Conservation (phyloP, 1,140 invertebrate genomes). For the Ruditapes philippinarum region DNA sequence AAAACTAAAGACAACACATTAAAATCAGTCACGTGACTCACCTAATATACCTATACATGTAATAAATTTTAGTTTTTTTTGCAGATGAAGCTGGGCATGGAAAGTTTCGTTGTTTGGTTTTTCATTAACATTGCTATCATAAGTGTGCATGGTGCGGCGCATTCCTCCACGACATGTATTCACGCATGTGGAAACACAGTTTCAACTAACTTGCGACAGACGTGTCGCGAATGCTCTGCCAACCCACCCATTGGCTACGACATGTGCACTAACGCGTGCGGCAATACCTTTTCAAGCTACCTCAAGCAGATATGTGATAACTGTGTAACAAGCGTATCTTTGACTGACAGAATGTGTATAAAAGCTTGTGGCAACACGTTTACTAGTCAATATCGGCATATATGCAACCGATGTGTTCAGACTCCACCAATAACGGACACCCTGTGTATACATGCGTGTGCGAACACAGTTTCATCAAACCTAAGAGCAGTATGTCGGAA, state of each 20-base stretch:
- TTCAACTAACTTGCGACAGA: background rate
- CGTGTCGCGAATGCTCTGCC: background rate
- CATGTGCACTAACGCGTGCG: constrained; percentile 2
- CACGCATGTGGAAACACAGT: constrained; percentile 40
- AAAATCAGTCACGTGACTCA: no score
- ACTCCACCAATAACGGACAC: background rate
- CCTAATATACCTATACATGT: no score
- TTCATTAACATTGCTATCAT: background rate
- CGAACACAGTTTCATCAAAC: background rate
- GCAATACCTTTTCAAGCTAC: background rate
- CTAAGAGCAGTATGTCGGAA: background rate
- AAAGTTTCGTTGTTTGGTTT: background rate
- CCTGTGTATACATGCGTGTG: background rate
- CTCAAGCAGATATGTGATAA: background rate
- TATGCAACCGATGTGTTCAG: background rate
- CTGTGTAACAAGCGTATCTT: background rate
- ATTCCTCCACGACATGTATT: constrained; percentile 23
- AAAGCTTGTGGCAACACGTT: constrained; percentile 3
- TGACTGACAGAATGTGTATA: background rate
- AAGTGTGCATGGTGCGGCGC: background rate
- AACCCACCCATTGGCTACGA: background rate
- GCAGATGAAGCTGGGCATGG: background rate
- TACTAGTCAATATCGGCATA: background rate
- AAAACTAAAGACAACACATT: no score
- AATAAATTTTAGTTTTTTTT: no score